These are phyloP conservation scores for Hybognathus amarus DNA, from an alignment of 2,797 vertebrate genomes.

Conservation along the genomic window DNA sequence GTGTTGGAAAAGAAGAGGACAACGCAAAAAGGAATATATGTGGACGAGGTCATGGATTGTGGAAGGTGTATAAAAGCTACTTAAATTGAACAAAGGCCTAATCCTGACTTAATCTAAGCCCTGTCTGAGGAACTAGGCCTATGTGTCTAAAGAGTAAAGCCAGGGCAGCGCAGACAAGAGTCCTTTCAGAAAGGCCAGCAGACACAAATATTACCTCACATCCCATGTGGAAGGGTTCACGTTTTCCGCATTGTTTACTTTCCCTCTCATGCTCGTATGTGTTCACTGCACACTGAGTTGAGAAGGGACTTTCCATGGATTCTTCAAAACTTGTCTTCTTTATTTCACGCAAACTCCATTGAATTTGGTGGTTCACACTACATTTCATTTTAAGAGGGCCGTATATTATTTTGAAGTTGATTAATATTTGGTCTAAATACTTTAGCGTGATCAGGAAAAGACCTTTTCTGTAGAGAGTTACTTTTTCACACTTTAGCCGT, in stretches of 20 bases:
- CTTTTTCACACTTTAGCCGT: conserved; percentile 60
- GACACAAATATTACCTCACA: conserved; percentile 48
- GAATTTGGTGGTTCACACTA: background rate
- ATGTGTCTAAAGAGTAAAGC: background rate
- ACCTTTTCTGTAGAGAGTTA: conserved; percentile 33
- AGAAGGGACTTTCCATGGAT: conserved; percentile 51
- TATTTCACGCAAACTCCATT: background rate
- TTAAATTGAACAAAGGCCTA: background rate
- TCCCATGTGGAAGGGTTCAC: conserved; percentile 39
- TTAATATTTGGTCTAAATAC: conserved; percentile 12
- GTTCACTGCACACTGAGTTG: conserved; percentile 38
- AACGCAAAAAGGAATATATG: no score
- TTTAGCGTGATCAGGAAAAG: conserved; percentile 29
- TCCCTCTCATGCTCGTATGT: conserved; percentile 26
- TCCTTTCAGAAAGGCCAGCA: conserved; percentile 46
- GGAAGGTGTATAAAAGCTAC: no score
- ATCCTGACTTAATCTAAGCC: background rate
- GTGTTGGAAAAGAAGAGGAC: no score
- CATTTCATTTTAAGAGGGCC: conserved; percentile 16
- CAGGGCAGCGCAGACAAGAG: conserved; percentile 37
- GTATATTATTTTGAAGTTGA: background rate
- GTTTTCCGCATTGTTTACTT: conserved; percentile 53
- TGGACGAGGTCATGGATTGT: no score
- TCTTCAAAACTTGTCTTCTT: conserved; percentile 27
- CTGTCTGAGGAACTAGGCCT: background rate